phyloP scores from a whole-genome alignment of 2,797 vertebrate genomes.

The Myotis vivesi region DNA sequence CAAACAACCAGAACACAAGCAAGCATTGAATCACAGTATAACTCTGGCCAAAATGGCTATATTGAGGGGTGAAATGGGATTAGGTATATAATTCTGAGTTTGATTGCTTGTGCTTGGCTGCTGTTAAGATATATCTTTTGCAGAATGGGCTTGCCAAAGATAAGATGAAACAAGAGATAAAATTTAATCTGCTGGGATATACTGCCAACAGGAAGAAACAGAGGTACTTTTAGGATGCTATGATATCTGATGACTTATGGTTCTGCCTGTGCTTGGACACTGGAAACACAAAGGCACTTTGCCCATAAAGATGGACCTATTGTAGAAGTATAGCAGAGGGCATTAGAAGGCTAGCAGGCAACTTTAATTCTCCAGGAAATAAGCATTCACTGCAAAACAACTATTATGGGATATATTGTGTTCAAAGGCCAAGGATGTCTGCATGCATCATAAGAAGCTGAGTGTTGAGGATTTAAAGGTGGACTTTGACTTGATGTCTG shows the following conservation, averaged over 20 bases:
- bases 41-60: neutral
- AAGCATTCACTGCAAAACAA: conserved; percentile 46
- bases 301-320: neutral
- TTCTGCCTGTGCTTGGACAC: neutral
- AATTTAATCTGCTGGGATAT: neutral
- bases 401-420: conserved; percentile 30
- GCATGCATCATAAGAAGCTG: neutral
- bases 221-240: neutral
- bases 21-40: neutral
- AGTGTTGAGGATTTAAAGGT: neutral
- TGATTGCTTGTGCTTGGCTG: neutral
- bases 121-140: neutral
- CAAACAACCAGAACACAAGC: neutral
- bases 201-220: neutral
- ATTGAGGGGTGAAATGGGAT: neutral
- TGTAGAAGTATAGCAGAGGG: neutral
- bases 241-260: neutral
- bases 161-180: neutral
- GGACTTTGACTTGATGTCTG: neutral
- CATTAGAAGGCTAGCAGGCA: neutral
- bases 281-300: neutral
- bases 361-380: neutral
- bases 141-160: conserved; percentile 8
- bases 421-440: conserved; percentile 33
- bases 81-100: neutral